Percentiles rank a stretch among this genome's conserved stretches.
Evolutionary conservation across 37 sponge, comb jelly and placozoan species (phyloP).

Genomic region (Theonella swinhoei): DNA sequence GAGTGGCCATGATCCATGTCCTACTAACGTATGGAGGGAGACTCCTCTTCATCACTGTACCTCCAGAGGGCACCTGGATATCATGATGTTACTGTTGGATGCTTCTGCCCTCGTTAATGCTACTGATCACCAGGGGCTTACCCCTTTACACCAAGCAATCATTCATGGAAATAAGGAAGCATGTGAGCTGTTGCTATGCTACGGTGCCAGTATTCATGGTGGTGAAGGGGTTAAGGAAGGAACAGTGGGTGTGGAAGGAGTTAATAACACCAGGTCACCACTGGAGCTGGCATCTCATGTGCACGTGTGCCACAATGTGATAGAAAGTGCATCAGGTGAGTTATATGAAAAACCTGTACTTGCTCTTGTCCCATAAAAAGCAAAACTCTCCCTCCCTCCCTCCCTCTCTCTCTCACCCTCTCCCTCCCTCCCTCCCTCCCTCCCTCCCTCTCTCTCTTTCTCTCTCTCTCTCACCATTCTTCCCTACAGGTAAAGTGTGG

Average conservation of each 20-base stretch:
- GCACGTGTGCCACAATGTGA: slow-evolving; percentile 44
- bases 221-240: neutral
- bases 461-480: too few species aligned
- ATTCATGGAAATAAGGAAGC: slow-evolving; percentile 66
- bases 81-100: slow-evolving; percentile 77
- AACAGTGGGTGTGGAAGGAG: neutral
- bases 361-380: neutral
- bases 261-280: slow-evolving; percentile 37
- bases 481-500: slow-evolving; percentile 67
- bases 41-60: slow-evolving; percentile 78
- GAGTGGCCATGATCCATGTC: neutral
- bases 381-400: neutral
- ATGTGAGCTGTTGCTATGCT: slow-evolving; percentile 69
- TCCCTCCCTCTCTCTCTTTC: too few species aligned
- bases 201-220: slow-evolving; percentile 60
- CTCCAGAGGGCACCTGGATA: slow-evolving; percentile 61
- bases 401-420: neutral
- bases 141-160: slow-evolving; percentile 79
- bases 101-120: slow-evolving; percentile 70
- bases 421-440: neutral
- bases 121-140: slow-evolving; percentile 58
- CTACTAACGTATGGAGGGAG: slow-evolving; percentile 59
- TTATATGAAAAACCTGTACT: neutral
- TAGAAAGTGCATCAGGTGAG: slow-evolving; percentile 54
- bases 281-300: slow-evolving; percentile 59